phyloP scores from a whole-genome alignment of 2,888 invertebrate genomes.

The Dermolepida albohirtum region DNA sequence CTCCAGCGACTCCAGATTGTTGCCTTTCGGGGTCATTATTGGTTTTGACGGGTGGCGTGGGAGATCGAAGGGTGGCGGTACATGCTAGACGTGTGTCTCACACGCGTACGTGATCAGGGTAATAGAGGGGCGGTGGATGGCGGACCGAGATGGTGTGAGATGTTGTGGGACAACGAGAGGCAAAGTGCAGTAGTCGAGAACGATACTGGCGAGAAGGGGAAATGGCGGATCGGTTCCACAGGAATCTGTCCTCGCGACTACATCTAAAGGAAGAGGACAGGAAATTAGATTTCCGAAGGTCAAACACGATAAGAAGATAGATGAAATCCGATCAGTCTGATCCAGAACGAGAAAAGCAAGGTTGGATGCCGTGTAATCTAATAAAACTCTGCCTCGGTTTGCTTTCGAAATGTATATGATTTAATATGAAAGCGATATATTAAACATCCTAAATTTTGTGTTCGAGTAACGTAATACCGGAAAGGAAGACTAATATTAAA shows the following conservation, averaged over 20 bases:
- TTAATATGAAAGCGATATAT: conserved; percentile 26
- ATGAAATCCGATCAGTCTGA: conserved; percentile 36
- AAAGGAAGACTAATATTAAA: no score
- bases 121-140: conserved; percentile 11
- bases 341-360: conserved; percentile 31
- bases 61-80: conserved; percentile 5
- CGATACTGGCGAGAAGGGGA: background rate
- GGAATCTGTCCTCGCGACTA: conserved; percentile 32
- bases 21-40: conserved; percentile 38
- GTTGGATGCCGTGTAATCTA: conserved; percentile 26
- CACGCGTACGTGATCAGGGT: conserved; percentile 34
- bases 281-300: conserved; percentile 38
- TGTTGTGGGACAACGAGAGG: conserved; percentile 2
- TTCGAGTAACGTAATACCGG: conserved; percentile 4
- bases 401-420: conserved; percentile 26
- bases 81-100: conserved; percentile 15
- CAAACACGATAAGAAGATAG: conserved; percentile 35
- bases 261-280: conserved; percentile 33
- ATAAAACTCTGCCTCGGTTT: conserved; percentile 26
- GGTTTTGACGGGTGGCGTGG: conserved; percentile 27
- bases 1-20: conserved; percentile 37
- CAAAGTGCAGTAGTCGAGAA: background rate
- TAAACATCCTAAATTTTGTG: conserved; percentile 25
- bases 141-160: background rate
- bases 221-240: conserved; percentile 16